These are phyloP conservation scores for Tenualosa ilisha DNA, from an alignment of 2,797 vertebrate species.

Conservation along the genomic window DNA sequence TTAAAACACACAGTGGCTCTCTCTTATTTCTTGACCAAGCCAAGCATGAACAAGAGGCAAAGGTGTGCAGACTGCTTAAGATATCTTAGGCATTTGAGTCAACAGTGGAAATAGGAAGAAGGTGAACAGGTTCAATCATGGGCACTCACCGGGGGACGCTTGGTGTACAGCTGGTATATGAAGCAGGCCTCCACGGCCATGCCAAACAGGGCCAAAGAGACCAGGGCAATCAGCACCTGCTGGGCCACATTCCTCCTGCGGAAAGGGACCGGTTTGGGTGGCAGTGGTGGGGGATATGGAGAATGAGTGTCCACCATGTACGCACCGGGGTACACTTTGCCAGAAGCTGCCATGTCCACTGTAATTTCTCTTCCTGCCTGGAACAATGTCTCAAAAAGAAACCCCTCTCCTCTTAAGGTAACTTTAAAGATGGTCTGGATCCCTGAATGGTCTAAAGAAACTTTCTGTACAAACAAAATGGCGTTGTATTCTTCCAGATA, in stretches of 20 bases:
- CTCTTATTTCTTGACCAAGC: too few relatives aligned
- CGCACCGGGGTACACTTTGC: conserved; percentile 49
- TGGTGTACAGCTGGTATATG: conserved; percentile 67
- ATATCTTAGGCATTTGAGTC: background rate
- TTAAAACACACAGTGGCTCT: too few relatives aligned
- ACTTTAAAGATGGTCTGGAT: background rate
- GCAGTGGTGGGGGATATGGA: conserved; percentile 51
- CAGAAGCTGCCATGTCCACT: background rate
- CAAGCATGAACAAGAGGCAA: too few relatives aligned
- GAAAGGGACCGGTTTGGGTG: conserved; percentile 45
- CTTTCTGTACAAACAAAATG: background rate
- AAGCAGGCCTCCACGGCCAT: conserved; percentile 69
- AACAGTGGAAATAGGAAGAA: background rate
- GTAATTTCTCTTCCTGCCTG: background rate
- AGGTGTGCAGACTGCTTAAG: too few relatives aligned
- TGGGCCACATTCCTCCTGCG: conserved; percentile 26
- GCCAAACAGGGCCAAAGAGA: conserved; percentile 65
- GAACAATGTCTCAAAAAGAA: background rate
- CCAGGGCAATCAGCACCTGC: conserved; percentile 64
- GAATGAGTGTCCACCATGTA: conserved; percentile 65
- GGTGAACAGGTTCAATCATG: background rate
- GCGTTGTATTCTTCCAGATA: background rate
- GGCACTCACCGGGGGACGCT: conserved; percentile 57
- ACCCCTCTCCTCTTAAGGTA: background rate
- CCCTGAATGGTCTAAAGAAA: background rate